phyloP scores from a whole-genome alignment of 2,797 vertebrate species.

The Sardinella longiceps region DNA sequence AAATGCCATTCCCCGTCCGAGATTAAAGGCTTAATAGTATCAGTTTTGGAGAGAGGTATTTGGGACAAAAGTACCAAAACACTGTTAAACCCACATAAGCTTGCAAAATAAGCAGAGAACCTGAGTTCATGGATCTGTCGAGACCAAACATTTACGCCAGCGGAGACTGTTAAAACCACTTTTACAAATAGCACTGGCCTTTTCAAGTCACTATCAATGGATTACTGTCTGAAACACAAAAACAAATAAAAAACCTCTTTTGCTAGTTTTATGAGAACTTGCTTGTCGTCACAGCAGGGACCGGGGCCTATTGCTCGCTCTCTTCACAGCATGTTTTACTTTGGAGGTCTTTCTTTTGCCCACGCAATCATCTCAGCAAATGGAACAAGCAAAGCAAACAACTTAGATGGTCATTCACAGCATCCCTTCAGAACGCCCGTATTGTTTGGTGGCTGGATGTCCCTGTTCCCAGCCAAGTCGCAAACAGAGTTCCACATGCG shows the following conservation, averaged over 20 bases:
- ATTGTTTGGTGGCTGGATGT: slow-evolving; percentile 34
- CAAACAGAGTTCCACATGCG: slow-evolving; percentile 34
- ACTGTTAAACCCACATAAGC: background rate
- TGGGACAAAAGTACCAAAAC: slow-evolving; percentile 15
- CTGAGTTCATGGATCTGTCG: slow-evolving; percentile 3
- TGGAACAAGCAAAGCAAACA: background rate
- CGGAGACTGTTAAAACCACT: slow-evolving; percentile 38
- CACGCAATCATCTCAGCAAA: slow-evolving; percentile 16
- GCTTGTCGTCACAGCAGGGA: background rate
- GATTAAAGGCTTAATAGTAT: slow-evolving; percentile 2
- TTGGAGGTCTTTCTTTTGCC: slow-evolving; percentile 12
- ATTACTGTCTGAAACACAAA: slow-evolving; percentile 38
- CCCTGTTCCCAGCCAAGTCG: slow-evolving; percentile 5
- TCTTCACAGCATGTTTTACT: background rate
- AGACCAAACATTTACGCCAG: slow-evolving; percentile 14
- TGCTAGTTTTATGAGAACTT: background rate
- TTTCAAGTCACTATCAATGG: slow-evolving; percentile 15
- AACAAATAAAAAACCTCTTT: slow-evolving; percentile 16
- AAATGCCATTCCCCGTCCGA: slow-evolving; percentile 17
- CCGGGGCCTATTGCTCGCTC: background rate
- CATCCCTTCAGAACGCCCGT: slow-evolving; percentile 31
- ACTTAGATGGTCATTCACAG: slow-evolving; percentile 17
- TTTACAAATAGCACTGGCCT: slow-evolving; percentile 13
- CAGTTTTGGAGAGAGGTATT: background rate
- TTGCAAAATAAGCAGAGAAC: slow-evolving; percentile 31